Conservation (phyloP, 2,888 invertebrate species). For the Cremastinae sp. region DNA sequence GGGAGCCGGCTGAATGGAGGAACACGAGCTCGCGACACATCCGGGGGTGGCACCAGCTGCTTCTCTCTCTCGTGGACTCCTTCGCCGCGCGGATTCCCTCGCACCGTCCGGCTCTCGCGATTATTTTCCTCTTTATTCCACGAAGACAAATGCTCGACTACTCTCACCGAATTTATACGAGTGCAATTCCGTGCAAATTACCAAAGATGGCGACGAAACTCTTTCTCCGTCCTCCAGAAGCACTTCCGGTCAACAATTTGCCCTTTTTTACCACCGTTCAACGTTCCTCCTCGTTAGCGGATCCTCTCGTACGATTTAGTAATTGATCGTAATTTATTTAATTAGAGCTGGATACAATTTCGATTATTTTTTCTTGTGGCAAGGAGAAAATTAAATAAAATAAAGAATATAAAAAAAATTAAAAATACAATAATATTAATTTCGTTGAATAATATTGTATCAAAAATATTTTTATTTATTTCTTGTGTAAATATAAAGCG, state of each 20-base stretch:
- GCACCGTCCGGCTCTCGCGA: slow-evolving; percentile 30
- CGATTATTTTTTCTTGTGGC: not conserved
- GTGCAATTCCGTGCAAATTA: slow-evolving; percentile 13
- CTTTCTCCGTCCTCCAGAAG: too few relatives aligned
- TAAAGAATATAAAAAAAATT: too few relatives aligned
- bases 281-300: too few relatives aligned
- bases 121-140: slow-evolving; percentile 29
- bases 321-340: not conserved
- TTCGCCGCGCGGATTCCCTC: slow-evolving; percentile 14
- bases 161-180: slow-evolving; percentile 47
- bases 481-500: too few relatives aligned
- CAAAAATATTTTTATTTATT: too few relatives aligned
- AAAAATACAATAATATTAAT: too few relatives aligned
- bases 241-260: too few relatives aligned
- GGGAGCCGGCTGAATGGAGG: slow-evolving; percentile 61
- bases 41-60: slow-evolving; percentile 71
- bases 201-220: not conserved
- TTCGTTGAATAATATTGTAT: too few relatives aligned
- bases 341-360: not conserved
- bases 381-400: too few relatives aligned
- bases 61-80: slow-evolving; percentile 33
- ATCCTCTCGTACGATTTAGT: not conserved
- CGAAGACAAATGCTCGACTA: slow-evolving; percentile 59
- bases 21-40: slow-evolving; percentile 65
- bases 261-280: too few relatives aligned